Evolutionary conservation across 2,797 vertebrate genomes (phyloP).

Genomic region (Enteromius argenteus): DNA sequence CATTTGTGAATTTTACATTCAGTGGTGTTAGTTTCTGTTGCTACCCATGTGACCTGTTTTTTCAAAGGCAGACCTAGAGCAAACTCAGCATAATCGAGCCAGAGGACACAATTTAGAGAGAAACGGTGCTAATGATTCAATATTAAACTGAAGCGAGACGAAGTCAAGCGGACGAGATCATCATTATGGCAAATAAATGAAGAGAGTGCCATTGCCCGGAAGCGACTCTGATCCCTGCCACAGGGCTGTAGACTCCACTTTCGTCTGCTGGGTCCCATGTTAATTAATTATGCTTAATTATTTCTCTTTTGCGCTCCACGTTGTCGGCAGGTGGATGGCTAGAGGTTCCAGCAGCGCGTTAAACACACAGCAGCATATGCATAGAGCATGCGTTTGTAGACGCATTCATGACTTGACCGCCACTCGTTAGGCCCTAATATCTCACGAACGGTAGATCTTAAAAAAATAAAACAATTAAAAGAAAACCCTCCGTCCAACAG

Average conservation of each 20-base stretch:
- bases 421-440: slow-evolving; percentile 67
- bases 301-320: slow-evolving; percentile 58
- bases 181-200: slow-evolving; percentile 52
- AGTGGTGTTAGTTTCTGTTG: slow-evolving; percentile 10
- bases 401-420: slow-evolving; percentile 25
- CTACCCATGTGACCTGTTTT: neutral
- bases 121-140: slow-evolving; percentile 28
- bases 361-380: slow-evolving; percentile 27
- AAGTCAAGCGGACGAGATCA: slow-evolving; percentile 47
- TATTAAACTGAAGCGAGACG: slow-evolving; percentile 29
- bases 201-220: slow-evolving; percentile 25
- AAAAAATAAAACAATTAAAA: slow-evolving; percentile 76
- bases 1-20: neutral
- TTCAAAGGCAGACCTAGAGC: slow-evolving; percentile 10
- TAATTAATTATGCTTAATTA: slow-evolving; percentile 88
- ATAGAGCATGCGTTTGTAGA: neutral
- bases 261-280: slow-evolving; percentile 74
- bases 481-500: slow-evolving; percentile 73
- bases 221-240: slow-evolving; percentile 77
- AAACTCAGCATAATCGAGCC: neutral
- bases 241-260: slow-evolving; percentile 65
- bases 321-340: slow-evolving; percentile 58
- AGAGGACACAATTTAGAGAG: slow-evolving; percentile 19
- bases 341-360: slow-evolving; percentile 58
- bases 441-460: slow-evolving; percentile 57